Evolutionary conservation across 1,140 invertebrate species (phyloP), one percentile per base, ranked within the genome.

Genomic region (Halotydeus destructor): DNA sequence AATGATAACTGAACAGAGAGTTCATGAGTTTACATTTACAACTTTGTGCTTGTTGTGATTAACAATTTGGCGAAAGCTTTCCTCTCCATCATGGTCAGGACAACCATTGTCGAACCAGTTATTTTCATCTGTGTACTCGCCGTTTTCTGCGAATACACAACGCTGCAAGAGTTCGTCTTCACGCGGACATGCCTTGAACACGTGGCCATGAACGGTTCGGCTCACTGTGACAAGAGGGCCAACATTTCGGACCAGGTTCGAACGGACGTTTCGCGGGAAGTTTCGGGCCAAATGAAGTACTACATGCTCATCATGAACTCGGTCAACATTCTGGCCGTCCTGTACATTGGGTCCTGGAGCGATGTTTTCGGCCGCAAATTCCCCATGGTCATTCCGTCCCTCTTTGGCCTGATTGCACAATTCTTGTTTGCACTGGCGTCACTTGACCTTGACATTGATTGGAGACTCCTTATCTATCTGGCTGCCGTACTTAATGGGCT

Each of bases 361-460:
- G 81, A 31, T 71, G 74, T 1, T 75, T 76, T 72, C 69, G 71
- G 71, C 21, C 66, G 68, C 44, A 85, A 85, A 55, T 71, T 80
- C 5, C 82, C 79, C 50, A 78, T 88, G 65, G 60, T 85, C 1
- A 55, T 85, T 22, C 77, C 81, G 0, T 75, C 82, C 41, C 58
- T 82, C 33, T 80, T 80, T 0, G 76, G 82, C 50, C 70, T 82
- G 45, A 53, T 82, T 11, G 75, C 75, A 3, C 72, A 72, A 36
- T 61, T 81, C 2, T 76, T 76, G 6, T 65, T 83, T 1, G 71
- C 85, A 43, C 52, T 80, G 0, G 78, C 12, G n/a, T 41, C 23
- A 16, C 51, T 67, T 16, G 35, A 14, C 26, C 12, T 41, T 14
- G 18, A 28, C 16, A 24, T 14, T 6, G 41, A 47, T 31, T 25